Conservation (phyloP, 2,797 vertebrate genomes). For the Falco biarmicus region DNA sequence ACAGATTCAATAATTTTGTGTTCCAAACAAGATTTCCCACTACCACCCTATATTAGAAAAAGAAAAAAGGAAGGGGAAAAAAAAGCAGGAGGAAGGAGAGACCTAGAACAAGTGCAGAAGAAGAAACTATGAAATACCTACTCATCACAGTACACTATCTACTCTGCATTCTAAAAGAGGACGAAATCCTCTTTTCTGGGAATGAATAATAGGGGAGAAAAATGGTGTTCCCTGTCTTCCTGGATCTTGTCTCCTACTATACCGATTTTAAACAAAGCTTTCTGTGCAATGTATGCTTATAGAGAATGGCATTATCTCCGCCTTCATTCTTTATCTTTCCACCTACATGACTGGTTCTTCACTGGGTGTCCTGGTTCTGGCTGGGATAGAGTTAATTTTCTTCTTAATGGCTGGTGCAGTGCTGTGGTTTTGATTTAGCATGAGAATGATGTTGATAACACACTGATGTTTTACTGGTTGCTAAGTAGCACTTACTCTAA, state of each 20-base stretch:
- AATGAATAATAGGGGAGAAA: background rate
- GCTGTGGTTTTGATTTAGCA: too few relatives aligned
- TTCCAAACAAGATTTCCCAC: background rate
- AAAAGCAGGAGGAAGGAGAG: background rate
- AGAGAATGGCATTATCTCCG: fast-evolving
- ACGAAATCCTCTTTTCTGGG: background rate
- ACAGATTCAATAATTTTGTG: background rate
- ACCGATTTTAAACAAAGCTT: background rate
- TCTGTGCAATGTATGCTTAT: background rate
- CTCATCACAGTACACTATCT: background rate
- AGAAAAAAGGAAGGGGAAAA: fast-evolving
- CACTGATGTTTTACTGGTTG: too few relatives aligned
- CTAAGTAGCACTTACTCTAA: too few relatives aligned
- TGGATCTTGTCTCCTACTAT: background rate
- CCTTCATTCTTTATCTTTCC: background rate
- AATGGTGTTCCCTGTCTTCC: background rate
- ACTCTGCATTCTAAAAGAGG: background rate
- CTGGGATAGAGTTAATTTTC: too few relatives aligned
- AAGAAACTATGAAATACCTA: background rate
- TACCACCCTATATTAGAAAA: background rate
- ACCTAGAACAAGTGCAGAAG: background rate
- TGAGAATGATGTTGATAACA: too few relatives aligned
- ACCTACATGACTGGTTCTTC: background rate
- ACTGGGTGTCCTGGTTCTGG: too few relatives aligned
- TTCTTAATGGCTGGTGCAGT: too few relatives aligned